phyloP scores from a whole-genome alignment of 1,140 invertebrate species.

The Drosophila sp. region DNA sequence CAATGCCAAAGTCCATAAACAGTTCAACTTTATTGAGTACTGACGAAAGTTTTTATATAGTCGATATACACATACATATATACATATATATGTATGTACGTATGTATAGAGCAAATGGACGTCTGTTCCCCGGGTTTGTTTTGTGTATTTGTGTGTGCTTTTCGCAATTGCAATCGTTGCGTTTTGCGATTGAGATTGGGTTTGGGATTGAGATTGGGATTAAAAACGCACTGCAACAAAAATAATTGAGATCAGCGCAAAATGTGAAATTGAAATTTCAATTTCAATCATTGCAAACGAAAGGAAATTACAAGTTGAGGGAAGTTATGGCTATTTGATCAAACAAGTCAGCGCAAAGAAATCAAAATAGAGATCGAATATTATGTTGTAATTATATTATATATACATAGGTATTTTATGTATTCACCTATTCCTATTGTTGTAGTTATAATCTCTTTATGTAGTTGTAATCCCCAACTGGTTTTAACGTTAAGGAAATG shows the following conservation, averaged over 20 bases:
- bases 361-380: no score
- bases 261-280: background rate
- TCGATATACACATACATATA: background rate
- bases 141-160: constrained; percentile 20
- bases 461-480: no score
- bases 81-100: background rate
- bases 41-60: constrained; percentile 46
- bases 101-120: constrained; percentile 24
- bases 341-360: no score
- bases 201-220: background rate
- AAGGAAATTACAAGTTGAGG: background rate
- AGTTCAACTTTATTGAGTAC: constrained; percentile 58
- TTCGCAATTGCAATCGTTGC: constrained; percentile 44
- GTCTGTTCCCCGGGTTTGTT: constrained; percentile 30
- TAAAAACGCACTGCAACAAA: constrained; percentile 23
- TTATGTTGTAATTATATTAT: no score
- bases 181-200: background rate
- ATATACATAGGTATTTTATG: no score
- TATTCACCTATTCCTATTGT: no score
- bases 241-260: background rate
- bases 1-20: constrained; percentile 59
- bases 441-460: no score
- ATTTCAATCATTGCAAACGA: no score
- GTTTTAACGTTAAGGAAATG: no score
- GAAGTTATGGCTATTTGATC: background rate